Evolutionary conservation across 2,113 vertebrate species (phyloP).

Genomic region (Anthoscopus minutus): DNA sequence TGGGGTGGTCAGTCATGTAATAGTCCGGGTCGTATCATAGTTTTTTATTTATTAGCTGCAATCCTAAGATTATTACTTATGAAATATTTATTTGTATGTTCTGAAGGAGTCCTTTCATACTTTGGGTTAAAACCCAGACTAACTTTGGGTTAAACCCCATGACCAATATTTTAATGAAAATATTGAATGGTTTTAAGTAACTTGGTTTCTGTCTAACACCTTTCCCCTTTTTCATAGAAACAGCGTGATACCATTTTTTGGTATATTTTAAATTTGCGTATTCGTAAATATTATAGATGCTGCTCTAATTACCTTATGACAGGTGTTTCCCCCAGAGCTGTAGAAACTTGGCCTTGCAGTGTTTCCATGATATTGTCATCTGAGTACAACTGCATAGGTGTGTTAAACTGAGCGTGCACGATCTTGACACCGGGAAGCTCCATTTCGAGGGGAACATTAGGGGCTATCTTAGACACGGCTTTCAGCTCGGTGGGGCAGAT

Average conservation of each 20-base stretch:
- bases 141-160: too few species aligned
- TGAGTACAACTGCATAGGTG: constrained; percentile 80
- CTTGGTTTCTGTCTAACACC: background rate
- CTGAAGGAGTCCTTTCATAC: background rate
- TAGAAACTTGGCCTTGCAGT: constrained; percentile 80
- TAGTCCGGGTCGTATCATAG: background rate
- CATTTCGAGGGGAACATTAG: constrained; percentile 80
- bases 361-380: constrained; percentile 83
- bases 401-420: constrained; percentile 80
- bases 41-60: background rate
- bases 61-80: background rate
- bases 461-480: constrained; percentile 76
- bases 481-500: constrained; percentile 79
- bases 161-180: background rate
- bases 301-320: constrained; percentile 69
- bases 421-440: constrained; percentile 81
- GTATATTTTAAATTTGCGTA: background rate
- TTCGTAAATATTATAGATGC: background rate
- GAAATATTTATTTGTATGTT: background rate
- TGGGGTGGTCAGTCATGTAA: background rate
- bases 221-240: background rate
- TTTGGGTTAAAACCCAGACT: background rate
- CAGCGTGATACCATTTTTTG: background rate
- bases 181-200: background rate
- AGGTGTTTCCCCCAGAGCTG: constrained; percentile 75